A percentile compares a stretch with the other conserved stretches of the same genome.
These are phyloP conservation scores for Holocentrus rufus DNA, from an alignment of 2,797 vertebrate species.

Conservation along the genomic window DNA sequence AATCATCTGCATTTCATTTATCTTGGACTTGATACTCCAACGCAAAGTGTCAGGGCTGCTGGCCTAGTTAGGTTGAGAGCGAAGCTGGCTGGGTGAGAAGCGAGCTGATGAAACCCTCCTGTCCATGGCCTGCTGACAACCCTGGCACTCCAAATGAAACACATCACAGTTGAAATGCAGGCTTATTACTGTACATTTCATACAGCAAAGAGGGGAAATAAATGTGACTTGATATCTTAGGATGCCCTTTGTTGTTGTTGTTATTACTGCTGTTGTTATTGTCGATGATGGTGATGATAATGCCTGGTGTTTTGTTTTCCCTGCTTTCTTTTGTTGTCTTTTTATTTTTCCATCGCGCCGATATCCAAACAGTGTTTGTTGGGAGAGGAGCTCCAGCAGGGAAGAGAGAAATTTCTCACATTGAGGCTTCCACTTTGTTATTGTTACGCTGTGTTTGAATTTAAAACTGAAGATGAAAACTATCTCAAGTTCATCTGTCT, in stretches of 20 bases:
- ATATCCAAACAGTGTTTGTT: constrained; percentile 62
- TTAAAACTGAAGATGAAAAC: constrained; percentile 62
- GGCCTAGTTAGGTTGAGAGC: constrained; percentile 77
- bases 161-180: constrained; percentile 67
- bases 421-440: constrained; percentile 53
- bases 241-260: constrained; percentile 71
- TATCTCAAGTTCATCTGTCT: constrained; percentile 37
- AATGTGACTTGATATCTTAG: constrained; percentile 79
- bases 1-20: constrained; percentile 84
- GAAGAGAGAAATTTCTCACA: constrained; percentile 56
- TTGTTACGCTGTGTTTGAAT: constrained; percentile 56
- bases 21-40: constrained; percentile 68
- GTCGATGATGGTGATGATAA: constrained; percentile 74
- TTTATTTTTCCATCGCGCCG: constrained; percentile 47
- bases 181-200: constrained; percentile 74
- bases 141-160: constrained; percentile 72
- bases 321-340: constrained; percentile 62
- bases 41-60: constrained; percentile 78
- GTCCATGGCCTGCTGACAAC: constrained; percentile 72
- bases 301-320: constrained; percentile 67
- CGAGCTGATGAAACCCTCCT: constrained; percentile 80
- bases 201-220: constrained; percentile 69
- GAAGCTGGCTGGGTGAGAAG: constrained; percentile 71
- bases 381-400: constrained; percentile 55
- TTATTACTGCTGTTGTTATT: constrained; percentile 72